Evolutionary conservation across 2,113 vertebrate species (phyloP), one percentile per base, ranked within the genome.

Genomic region (Columba livia): DNA sequence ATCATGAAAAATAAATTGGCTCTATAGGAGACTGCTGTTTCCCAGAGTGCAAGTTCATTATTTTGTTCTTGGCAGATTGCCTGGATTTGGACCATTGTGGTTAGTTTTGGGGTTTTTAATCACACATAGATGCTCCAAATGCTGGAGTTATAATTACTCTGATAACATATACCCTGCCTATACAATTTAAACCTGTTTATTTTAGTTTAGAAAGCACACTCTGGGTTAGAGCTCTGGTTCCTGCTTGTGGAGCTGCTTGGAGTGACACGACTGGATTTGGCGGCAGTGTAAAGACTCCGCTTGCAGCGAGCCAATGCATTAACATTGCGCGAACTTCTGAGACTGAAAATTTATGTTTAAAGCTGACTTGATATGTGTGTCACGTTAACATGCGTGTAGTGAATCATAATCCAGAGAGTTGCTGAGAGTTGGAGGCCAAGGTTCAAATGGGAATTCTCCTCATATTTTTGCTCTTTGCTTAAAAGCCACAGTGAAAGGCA

Each of bases 401-500:
- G 93, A 75, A 73, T 79, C 54, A 34, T 48, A 69, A 82, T 85
- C 54, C 83, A 79, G 85, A 84, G 60, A 16, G 38, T 2, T 91
- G 62, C 62, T 83, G 53, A 62, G 44, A 89, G 17, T 56, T 50
- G 92, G 93, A 96, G 83, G 74, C 91, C 89, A 90, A 51, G 86
- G 83, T 86, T 96, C 96, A 93, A 77, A 79, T 66, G 92, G 88
- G 88, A 95, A 79, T 95, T 96, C 57, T 91, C 47, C 25, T 93
- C 73, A 15, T 61, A 24, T 38, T 95, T 94, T 69, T 75, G 23
- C 57, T 81, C 24, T 62, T 67, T 65, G 73, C 80, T 77, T 72
- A 61, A 93, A 91, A 75, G 34, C 70, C 62, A 29, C 57, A 12
- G 57, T 88, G 83, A 70, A 90, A 90, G 73, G 88, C 72, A 91